Evolutionary conservation across 2,888 invertebrate genomes (phyloP), one percentile per base, ranked within the genome.

Genomic region (Didymodactylos carnosus): DNA sequence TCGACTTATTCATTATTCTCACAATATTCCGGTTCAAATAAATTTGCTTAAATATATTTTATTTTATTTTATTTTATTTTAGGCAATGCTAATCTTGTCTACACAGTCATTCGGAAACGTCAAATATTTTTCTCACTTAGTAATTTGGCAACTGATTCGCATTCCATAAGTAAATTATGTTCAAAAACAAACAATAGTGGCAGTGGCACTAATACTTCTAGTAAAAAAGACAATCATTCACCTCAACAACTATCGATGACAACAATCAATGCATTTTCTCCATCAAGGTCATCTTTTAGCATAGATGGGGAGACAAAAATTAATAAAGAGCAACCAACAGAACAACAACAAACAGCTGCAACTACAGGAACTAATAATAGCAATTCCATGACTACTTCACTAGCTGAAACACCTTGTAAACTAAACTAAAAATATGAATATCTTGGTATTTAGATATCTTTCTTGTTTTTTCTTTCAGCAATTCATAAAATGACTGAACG

Each of bases 51-150:
- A 41, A 41, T 16, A 41, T 41, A 51, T 25, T 51, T 25, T 25
- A n/a, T n/a, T n/a, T n/a, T n/a, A n/a, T n/a, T n/a, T n/a, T n/a
- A n/a, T n/a, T n/a, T n/a, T n/a, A n/a, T 27, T 62, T 35, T 29
- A 62, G 62, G 94, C 23, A 98, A 98, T 84, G 92, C 95, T 2
- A 97, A 95, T 86, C 87, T 98, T 79, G 92, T 98, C 40, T 98
- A 99, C 85, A 97, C 97, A 0, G 95, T 99, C 77, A 98, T 98
- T 80, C 88, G 97, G 72, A 98, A 99, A 83, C 88, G 98, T 19
- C 91, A 91, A 82, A 94, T 97, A 75, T 98, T 98, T 85, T 95
- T 98, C 85, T 89, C 91, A 77, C 86, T 99, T 79, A 94, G 95
- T n/a, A 98, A 95, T 85, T 85, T 99, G 78, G 94, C 95, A 10